phyloP scores from a whole-genome alignment of 64 coral and sea anemone species.

The Anthopleura sola region DNA sequence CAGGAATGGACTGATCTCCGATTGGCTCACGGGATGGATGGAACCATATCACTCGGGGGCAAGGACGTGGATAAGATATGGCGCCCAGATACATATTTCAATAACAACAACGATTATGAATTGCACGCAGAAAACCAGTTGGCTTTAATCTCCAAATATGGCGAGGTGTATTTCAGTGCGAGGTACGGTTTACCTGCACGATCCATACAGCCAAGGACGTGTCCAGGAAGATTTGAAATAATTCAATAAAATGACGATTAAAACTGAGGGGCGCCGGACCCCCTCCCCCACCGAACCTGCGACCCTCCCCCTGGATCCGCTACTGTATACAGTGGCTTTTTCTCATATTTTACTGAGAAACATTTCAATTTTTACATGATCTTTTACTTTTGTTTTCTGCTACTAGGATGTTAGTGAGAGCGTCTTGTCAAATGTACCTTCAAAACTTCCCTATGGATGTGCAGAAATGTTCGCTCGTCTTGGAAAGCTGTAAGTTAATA shows the following conservation, averaged over 20 bases:
- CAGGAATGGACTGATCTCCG: constrained; percentile 80
- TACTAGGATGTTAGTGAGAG: constrained; percentile 63
- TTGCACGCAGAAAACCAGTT: constrained; percentile 80
- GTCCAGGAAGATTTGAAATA: no score
- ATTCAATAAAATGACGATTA: no score
- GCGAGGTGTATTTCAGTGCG: constrained; percentile 75
- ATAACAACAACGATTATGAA: constrained; percentile 83
- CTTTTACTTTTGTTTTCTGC: neutral
- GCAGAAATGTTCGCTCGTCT: constrained; percentile 68
- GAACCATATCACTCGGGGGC: constrained; percentile 59
- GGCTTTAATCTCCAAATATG: constrained; percentile 70
- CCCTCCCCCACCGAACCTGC: no score
- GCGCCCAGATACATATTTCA: constrained; percentile 88
- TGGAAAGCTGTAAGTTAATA: constrained; percentile 85
- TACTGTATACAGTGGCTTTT: no score
- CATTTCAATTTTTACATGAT: neutral
- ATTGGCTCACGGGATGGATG: constrained; percentile 52
- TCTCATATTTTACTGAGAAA: no score
- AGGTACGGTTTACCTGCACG: no score
- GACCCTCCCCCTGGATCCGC: no score
- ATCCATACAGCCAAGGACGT: no score
- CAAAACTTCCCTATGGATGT: constrained; percentile 90
- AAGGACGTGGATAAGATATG: constrained; percentile 78
- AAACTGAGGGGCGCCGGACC: no score
- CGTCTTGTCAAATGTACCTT: constrained; percentile 83